A percentile compares a stretch with the other conserved stretches of the same genome.
These are phyloP conservation scores for Tinamus major DNA, from an alignment of 2,797 vertebrate species.

Conservation along the genomic window DNA sequence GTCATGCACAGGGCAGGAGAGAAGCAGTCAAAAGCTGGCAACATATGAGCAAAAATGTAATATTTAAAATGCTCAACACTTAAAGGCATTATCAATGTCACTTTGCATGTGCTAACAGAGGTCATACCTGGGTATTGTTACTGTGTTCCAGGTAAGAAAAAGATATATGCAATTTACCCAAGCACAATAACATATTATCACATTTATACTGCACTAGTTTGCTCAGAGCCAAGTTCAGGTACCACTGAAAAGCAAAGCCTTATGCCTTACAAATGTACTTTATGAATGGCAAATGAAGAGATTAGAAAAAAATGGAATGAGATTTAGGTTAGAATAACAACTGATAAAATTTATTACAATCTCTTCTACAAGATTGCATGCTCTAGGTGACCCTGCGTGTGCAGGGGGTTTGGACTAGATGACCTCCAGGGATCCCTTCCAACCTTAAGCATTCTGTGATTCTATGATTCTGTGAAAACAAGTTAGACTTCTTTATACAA, in stretches of 20 bases:
- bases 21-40: not conserved
- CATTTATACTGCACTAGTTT: not conserved
- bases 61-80: not conserved
- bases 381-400: no score
- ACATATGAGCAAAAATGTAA: not conserved
- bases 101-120: not conserved
- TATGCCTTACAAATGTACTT: not conserved
- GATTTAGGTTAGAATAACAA: not conserved
- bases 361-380: not conserved
- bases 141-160: not conserved
- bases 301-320: not conserved
- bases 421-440: no score
- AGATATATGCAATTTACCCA: not conserved
- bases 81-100: not conserved
- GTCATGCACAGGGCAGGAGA: not conserved
- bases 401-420: no score
- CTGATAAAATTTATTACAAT: not conserved
- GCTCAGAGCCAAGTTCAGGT: not conserved
- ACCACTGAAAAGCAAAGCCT: not conserved
- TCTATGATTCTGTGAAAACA: not conserved
- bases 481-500: not conserved
- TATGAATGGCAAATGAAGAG: not conserved
- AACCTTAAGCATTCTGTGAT: no score
- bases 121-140: not conserved
- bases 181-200: not conserved